Evolutionary conservation across 2,113 vertebrate species (phyloP), one percentile per base, ranked within the genome.

Genomic region (Leptodactylus fuscus): DNA sequence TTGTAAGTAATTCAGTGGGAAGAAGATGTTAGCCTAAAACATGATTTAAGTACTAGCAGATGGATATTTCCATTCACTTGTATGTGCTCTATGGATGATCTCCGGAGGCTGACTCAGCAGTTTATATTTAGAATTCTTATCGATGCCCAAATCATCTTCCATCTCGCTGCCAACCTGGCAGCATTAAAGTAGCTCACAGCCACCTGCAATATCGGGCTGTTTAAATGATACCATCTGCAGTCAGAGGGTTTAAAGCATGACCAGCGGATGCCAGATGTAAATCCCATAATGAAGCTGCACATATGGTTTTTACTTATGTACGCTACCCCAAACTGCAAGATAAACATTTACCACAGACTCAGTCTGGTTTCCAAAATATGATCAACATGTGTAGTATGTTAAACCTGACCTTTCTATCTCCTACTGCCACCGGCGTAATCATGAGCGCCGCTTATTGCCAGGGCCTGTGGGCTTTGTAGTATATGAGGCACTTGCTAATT

Each of bases 231-330:
- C 49, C 65, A 82, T 73, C 70, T 73, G 69, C 34, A 53, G 49
- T 27, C 11, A 20, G 49, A 58, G 22, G 51, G 48, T 58, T 83
- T 73, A 38, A 82, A 82, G 48, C 65, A 53, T 49, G 46, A 36
- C 46, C 65, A 41, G 67, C 27, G 48, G 67, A 67, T 82, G 81
- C 81, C 81, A 82, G 67, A 60, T 83, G 48, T 60, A 83, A 74
- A 74, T 74, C 69, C 49, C 67, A 83, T 55, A 74, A n/a, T 74
- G 46, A 55, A 82, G 55, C 22, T 16, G 67, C 81, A 71, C 81
- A 82, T 82, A 82, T 82, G 81, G 46, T 82, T 74, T 82, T 82
- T 58, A 73, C 69, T 82, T 58, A 38, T 74, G 69, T 74, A 74
- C 55, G 49, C 81, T 60, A 74, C 51, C 49, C n/a, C 69, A 46